Base-by-base conservation (phyloP, 92 coral and sea anemone genomes). In the Actinernus sp. region DNA sequence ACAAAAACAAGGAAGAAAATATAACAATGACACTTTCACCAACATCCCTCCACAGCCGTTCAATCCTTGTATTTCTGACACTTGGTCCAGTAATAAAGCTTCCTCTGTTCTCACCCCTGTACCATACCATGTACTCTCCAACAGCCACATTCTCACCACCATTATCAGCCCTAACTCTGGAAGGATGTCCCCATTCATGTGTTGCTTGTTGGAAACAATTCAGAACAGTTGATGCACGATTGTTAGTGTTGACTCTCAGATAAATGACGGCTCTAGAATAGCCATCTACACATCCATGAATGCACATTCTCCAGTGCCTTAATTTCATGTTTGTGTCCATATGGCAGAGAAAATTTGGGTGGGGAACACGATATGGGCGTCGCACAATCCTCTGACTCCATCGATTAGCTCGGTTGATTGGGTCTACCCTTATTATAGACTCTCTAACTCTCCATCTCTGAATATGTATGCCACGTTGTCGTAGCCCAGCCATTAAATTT, bases 81-180 rank as follows among this genome's bases (percentile, higher is more conserved):
- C 85, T 81, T 4, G 65, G 65, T 3, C 88, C 88, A 17, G 88
- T 73, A n/a, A n/a, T n/a, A n/a, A n/a, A n/a, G n/a, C 87, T 86
- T 1, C 79, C 87, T 31, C 79, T 46, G 23, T 62, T 47, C 4
- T 44, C 52, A 9, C 87, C 84, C 1, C 76, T 13, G 13, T 0
- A 68, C 60, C 72, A 67, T 18, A 9, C 64, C 64, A 57, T 57
- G 40, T 57, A 57, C 26, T 38, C 40, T 10, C 64, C 64, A 33
- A 76, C 74, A 3, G 79, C 75, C 17, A 68, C 55, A 48, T 68
- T 82, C 36, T 82, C 83, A 0, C 82, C 81, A 0, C 80, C 87
- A 43, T 63, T 56, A 19, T 80, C 87, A 33, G 81, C 69, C 17
- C 86, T 6, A 9, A 79, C 67, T 13, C 81, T 49, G 0, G 76